Conservation (phyloP, 2,888 invertebrate genomes). For the Aphodius sticticus region DNA sequence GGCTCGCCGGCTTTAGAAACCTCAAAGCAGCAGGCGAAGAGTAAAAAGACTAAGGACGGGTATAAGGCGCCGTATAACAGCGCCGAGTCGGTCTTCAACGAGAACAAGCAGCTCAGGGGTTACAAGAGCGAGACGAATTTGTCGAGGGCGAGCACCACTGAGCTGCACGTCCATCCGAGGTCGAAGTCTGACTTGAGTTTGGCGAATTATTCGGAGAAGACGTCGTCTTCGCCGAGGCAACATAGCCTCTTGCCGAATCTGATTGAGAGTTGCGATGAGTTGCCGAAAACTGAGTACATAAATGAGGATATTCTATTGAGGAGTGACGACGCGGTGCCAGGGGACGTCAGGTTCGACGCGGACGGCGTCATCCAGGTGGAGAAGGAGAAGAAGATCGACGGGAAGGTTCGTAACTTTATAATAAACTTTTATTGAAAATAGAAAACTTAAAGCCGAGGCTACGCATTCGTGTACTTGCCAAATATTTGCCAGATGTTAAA, state of each 20-base stretch:
- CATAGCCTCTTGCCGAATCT: not conserved
- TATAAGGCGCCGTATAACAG: not conserved
- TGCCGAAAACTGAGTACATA: not conserved
- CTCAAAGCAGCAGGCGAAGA: not conserved
- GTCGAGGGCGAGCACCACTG: not conserved
- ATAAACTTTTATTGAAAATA: too few relatives aligned
- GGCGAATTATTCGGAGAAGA: not conserved
- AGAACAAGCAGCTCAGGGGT: not conserved
- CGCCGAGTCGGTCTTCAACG: not conserved
- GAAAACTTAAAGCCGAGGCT: too few relatives aligned
- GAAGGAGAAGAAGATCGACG: not conserved
- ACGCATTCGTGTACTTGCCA: too few relatives aligned
- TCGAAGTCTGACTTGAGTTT: not conserved
- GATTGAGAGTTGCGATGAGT: not conserved
- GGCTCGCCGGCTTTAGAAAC: not conserved
- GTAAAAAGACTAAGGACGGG: not conserved
- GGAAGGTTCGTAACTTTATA: not conserved
- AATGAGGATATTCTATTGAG: not conserved
- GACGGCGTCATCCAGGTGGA: not conserved
- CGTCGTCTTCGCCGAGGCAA: not conserved
- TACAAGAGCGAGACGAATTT: not conserved
- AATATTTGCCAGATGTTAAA: too few relatives aligned
- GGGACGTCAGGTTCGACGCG: not conserved
- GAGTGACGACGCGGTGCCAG: not conserved
- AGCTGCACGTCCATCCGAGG: not conserved